phyloP scores from a whole-genome alignment of 2,797 vertebrate genomes.

The Phrynocephalus forsythii region DNA sequence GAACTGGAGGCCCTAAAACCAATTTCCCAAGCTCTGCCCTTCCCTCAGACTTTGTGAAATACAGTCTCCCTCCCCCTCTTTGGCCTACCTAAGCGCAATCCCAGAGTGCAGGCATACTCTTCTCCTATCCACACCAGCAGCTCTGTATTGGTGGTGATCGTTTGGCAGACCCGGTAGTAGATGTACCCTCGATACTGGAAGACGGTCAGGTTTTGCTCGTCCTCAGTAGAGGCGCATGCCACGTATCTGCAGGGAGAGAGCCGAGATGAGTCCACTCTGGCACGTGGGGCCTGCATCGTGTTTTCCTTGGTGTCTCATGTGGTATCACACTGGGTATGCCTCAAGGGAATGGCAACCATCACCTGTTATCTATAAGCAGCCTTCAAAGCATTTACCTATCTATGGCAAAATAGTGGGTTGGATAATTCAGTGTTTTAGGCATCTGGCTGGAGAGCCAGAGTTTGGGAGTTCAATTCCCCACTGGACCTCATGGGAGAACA shows the following conservation, averaged over 20 bases:
- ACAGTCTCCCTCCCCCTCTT: not conserved
- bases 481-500: too few relatives aligned
- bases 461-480: too few relatives aligned
- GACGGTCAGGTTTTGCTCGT: conserved; percentile 78
- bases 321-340: not conserved
- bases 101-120: conserved; percentile 81
- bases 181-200: conserved; percentile 81
- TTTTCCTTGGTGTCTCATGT: not conserved
- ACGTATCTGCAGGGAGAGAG: conserved; percentile 72
- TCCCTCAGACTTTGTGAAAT: too few relatives aligned
- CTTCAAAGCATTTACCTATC: not conserved
- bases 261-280: not conserved
- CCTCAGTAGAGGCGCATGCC: conserved; percentile 74
- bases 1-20: too few relatives aligned
- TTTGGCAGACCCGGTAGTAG: conserved; percentile 79
- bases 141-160: conserved; percentile 73
- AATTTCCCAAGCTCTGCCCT: too few relatives aligned
- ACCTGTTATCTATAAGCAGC: not conserved
- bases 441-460: too few relatives aligned
- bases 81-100: conserved; percentile 75
- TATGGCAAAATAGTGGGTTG: too few relatives aligned
- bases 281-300: not conserved
- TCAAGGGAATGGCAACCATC: not conserved
- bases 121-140: conserved; percentile 79
- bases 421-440: too few relatives aligned